Conservation (phyloP, 2,888 invertebrate species). For the Cerceris ruficornis region DNA sequence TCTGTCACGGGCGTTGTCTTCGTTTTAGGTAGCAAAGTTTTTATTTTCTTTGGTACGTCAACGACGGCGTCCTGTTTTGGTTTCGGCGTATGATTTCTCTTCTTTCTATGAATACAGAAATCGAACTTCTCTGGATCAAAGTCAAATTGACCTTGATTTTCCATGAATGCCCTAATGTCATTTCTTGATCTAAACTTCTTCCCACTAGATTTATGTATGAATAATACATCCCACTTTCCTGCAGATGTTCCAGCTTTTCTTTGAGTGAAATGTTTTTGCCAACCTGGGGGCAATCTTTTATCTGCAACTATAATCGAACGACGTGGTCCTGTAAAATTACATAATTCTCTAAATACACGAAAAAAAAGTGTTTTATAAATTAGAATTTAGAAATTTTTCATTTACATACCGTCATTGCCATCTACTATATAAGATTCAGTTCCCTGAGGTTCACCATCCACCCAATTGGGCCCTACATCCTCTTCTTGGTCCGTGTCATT, state of each 20-base stretch:
- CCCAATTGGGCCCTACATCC: constrained; percentile 77
- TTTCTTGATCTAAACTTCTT: constrained; percentile 85
- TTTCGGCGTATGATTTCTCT: constrained; percentile 66
- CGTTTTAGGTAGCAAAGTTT: constrained; percentile 77
- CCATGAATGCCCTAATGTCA: constrained; percentile 83
- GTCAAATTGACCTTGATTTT: constrained; percentile 79
- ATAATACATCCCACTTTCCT: constrained; percentile 92
- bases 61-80: constrained; percentile 62
- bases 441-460: constrained; percentile 78
- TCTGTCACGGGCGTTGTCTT: constrained; percentile 63
- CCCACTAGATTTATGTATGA: constrained; percentile 86
- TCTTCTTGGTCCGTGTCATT: constrained; percentile 72
- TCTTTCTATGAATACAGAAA: constrained; percentile 84
- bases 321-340: constrained; percentile 73
- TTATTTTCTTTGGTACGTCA: constrained; percentile 76
- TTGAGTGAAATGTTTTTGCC: constrained; percentile 91
- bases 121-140: constrained; percentile 84
- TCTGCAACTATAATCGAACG: constrained; percentile 87
- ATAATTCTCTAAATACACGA: background rate
- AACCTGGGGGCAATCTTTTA: constrained; percentile 88
- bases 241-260: constrained; percentile 87
- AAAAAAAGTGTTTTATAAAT: background rate
- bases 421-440: constrained; percentile 79
- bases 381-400: background rate
- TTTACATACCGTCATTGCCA: constrained; percentile 73